Percentiles rank a stretch among this genome's conserved stretches.
phyloP scores from a whole-genome alignment of 2,113 vertebrate species.

The Pycnonotus jocosus region DNA sequence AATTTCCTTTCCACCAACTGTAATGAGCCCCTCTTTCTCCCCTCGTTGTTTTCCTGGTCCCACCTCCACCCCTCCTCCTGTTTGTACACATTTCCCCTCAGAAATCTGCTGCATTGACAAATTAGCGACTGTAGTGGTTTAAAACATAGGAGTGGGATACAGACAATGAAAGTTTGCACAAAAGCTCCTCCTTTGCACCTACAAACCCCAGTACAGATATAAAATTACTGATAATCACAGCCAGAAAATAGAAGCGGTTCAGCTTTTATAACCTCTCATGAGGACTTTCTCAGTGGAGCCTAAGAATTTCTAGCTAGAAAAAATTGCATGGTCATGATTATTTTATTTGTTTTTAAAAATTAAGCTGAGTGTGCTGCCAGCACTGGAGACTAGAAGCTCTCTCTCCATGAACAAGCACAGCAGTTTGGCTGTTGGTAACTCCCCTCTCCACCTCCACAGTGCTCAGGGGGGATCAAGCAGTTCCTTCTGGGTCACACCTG shows the following conservation, averaged over 20 bases:
- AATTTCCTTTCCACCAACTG: neutral
- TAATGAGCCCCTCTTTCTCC: neutral
- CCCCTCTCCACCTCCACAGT: neutral
- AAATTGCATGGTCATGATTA: neutral
- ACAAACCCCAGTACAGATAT: neutral
- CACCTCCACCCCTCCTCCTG: neutral
- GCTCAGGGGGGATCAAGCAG: neutral
- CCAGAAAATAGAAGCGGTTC: neutral
- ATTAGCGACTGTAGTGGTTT: neutral
- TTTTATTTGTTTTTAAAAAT: conserved; percentile 20
- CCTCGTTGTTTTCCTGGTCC: neutral
- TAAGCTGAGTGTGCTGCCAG: neutral
- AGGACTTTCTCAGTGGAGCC: neutral
- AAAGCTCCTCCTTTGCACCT: conserved; percentile 21
- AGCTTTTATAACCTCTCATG: neutral
- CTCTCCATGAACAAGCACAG: neutral
- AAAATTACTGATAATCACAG: neutral
- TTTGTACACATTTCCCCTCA: neutral
- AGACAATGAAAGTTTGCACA: conserved; percentile 10
- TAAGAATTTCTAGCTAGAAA: neutral
- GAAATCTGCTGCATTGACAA: conserved; percentile 11
- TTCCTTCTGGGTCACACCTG: neutral
- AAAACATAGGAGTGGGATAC: neutral
- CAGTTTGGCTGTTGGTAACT: neutral
- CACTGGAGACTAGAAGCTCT: neutral